Evolutionary conservation across 1,140 invertebrate genomes (phyloP).

Genomic region (Homalodisca vitripennis): DNA sequence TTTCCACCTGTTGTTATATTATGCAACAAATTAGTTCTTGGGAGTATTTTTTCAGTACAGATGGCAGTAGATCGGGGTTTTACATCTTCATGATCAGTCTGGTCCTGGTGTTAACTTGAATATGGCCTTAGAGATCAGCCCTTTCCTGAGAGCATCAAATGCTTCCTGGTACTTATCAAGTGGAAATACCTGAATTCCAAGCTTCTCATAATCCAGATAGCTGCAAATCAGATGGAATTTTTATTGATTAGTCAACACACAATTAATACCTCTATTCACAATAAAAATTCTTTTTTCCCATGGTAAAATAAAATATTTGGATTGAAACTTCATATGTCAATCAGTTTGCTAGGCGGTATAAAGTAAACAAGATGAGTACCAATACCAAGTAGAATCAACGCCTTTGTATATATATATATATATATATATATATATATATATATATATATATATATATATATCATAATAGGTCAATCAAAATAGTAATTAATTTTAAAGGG

Average conservation of each 20-base stretch:
- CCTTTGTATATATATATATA: not conserved
- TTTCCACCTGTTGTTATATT: too few species aligned
- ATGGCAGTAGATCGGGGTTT: not conserved
- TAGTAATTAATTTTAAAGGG: too few species aligned
- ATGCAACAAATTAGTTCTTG: too few species aligned
- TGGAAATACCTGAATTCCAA: constrained; percentile 61
- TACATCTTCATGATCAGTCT: not conserved
- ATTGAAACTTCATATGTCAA: too few species aligned
- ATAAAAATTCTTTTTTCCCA: too few species aligned
- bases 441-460: too few species aligned
- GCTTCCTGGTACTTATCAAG: constrained; percentile 60
- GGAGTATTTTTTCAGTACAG: too few species aligned
- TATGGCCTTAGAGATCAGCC: constrained; percentile 62
- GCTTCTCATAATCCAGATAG: constrained; percentile 61
- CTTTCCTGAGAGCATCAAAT: constrained; percentile 55
- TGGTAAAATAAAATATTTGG: too few species aligned
- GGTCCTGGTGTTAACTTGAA: constrained; percentile 51
- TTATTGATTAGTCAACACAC: constrained; percentile 21
- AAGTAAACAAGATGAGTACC: not conserved
- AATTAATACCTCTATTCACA: not conserved
- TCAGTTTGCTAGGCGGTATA: too few species aligned
- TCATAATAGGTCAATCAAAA: too few species aligned
- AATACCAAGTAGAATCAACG: not conserved
- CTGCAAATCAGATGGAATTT: constrained; percentile 44
- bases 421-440: not conserved